phyloP scores from a whole-genome alignment of 2,888 invertebrate species.

The Cantharis lateralis region DNA sequence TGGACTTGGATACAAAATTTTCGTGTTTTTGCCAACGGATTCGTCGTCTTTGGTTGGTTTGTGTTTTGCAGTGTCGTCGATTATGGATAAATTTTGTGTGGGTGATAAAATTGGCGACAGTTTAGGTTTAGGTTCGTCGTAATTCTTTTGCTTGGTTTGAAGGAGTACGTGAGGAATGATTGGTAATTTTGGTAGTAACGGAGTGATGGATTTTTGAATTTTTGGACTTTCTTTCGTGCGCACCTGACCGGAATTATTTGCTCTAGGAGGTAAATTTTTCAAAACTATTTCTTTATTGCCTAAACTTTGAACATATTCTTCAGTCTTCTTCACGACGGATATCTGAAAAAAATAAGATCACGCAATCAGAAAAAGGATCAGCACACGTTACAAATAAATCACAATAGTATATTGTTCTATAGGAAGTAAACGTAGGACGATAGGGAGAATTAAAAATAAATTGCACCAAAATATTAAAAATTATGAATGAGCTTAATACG shows the following conservation, averaged over 20 bases:
- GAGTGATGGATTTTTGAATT: background rate
- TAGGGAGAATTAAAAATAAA: no score
- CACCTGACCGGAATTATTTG: slow-evolving; percentile 7
- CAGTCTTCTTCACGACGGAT: slow-evolving; percentile 51
- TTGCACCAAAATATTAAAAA: no score
- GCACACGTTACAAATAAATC: no score
- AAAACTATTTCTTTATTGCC: background rate
- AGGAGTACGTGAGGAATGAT: slow-evolving; percentile 16
- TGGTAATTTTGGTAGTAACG: slow-evolving; percentile 23
- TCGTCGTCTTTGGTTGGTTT: slow-evolving; percentile 53
- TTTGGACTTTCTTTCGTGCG: slow-evolving; percentile 11
- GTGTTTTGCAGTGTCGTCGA: slow-evolving; percentile 10
- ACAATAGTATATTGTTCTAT: no score
- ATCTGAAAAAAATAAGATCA: slow-evolving; percentile 37
- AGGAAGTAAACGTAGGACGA: no score
- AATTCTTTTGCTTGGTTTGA: slow-evolving; percentile 55
- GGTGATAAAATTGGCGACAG: slow-evolving; percentile 52
- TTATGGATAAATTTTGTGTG: slow-evolving; percentile 45
- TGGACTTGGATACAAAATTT: slow-evolving; percentile 52
- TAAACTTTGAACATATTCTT: slow-evolving; percentile 53
- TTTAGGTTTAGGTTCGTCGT: slow-evolving; percentile 46
- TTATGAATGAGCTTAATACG: no score
- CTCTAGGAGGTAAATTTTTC: background rate
- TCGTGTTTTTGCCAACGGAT: slow-evolving; percentile 62
- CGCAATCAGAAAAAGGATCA: no score